Base-by-base conservation (phyloP, 2,888 invertebrate species). In the Ellobium chinense region DNA sequence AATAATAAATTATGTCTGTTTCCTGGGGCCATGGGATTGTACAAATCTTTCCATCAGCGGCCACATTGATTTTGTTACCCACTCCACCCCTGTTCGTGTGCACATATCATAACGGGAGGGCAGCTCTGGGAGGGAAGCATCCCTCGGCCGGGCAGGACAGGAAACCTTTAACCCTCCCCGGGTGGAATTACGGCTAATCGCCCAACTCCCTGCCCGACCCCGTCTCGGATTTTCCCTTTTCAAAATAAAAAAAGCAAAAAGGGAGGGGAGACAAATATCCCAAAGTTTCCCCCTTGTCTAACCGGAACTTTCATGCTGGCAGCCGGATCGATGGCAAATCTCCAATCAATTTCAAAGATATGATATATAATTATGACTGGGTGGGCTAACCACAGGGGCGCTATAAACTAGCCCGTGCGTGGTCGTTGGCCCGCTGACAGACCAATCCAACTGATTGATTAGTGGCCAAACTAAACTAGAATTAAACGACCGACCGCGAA, bases 261-360 rank as follows among this genome's bases (percentile, higher is more conserved):
- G n/a, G n/a, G n/a, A n/a, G n/a, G 56, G 27, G 60, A 58, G 34
- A 72, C 72, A 72, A 56, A 56, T 27, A 12, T 72, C 24, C 29
- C 12, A 24, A 36, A 37, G n/a, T 39, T 72, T 72, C 56, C 72
- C 73, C 24, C 63, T 74, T 24, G 54, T 65, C 76, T 66, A 24
- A 76, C 56, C 56, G 54, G 62, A 74, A 62, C 58, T 14, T 31
- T 29, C 36, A 18, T 27, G 37, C 77, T 58, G 39, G 24, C n/a
- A 14, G 37, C 7, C 27, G 27, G 69, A 68, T 80, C 77, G 72
- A 78, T 77, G 78, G 58, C 66, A 60, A 77, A 80, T 63, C 74
- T 60, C 79, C 65, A 63, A 80, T 80, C 77, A 80, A 63, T 78
- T 78, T 73, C 63, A 82, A 62, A 73, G 78, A 77, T 82, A 80